Base-by-base conservation (phyloP, 2,797 vertebrate species). In the Enteromius viviparus region DNA sequence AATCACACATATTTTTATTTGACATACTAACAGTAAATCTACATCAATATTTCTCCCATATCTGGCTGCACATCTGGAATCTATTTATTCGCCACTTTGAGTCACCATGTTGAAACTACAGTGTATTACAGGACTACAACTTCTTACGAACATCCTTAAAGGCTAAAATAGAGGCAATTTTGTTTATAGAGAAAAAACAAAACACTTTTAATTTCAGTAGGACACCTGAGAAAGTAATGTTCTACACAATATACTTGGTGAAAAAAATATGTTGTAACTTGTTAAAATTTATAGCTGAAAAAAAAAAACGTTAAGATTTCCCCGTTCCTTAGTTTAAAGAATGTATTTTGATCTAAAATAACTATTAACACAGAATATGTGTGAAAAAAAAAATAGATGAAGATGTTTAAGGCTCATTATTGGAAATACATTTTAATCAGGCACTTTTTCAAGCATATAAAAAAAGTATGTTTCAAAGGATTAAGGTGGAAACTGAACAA, bases 401-500 rank as follows among this genome's bases (percentile, higher is more conserved):
- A 78, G 23, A 91, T 68, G 55, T 70, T 62, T 14, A 65, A 53
- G 76, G 49, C 79, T 58, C 32, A 29, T 84, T 80, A 90, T 91
- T 87, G 89, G 86, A 87, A 89, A 91, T 92, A 90, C 88, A 92
- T 89, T 95, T 94, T 94, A 94, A 92, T 95, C 87, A 94, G 94
- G 93, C 93, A 94, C 94, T 94, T 93, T 89, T 81, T 91, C 91
- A 89, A 84, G 86, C 71, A 86, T 75, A 87, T n/a, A 84, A n/a
- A 49, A 47, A 65, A 80, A 83, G 53, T 62, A 32, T 79, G 60
- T 76, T 79, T 84, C 80, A 83, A 53, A 40, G 60, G 62, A 42
- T 68, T 76, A 55, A 49, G 55, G 53, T 37, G 40, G 15, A 64
- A 69, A 51, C 9, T 65, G 66, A 66, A 60, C 14, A 58, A 68